Conservation (phyloP, 2,888 invertebrate species). For the Scaptomyza tumidula region DNA sequence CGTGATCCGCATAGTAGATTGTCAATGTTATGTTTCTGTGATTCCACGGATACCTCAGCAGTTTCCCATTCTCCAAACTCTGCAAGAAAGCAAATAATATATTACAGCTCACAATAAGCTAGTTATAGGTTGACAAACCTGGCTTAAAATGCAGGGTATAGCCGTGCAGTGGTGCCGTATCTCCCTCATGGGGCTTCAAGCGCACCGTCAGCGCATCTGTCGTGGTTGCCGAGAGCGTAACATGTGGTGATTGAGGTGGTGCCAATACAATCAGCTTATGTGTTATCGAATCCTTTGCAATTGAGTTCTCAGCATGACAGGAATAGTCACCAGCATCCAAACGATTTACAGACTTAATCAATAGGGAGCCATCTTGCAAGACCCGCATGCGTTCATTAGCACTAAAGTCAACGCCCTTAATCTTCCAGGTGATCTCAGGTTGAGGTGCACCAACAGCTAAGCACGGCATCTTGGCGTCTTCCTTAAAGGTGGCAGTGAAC, state of each 20-base stretch:
- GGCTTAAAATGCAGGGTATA: slow-evolving; percentile 97
- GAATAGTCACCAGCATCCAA: slow-evolving; percentile 97
- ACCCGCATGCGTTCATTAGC: slow-evolving; percentile 93
- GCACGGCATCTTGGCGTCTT: slow-evolving; percentile 95
- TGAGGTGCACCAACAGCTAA: slow-evolving; percentile 96
- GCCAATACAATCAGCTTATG: slow-evolving; percentile 93
- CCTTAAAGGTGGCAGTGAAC: slow-evolving; percentile 96
- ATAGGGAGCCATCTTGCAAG: slow-evolving; percentile 95
- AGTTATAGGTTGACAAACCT: slow-evolving; percentile 57
- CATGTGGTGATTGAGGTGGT: slow-evolving; percentile 91
- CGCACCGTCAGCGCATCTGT: slow-evolving; percentile 91
- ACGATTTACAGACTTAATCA: slow-evolving; percentile 94
- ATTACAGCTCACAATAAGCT: not conserved
- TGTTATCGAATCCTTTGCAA: slow-evolving; percentile 96
- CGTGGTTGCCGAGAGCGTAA: slow-evolving; percentile 90
- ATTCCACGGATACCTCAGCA: slow-evolving; percentile 90
- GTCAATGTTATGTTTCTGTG: slow-evolving; percentile 93
- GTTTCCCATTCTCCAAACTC: slow-evolving; percentile 98
- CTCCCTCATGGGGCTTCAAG: slow-evolving; percentile 89
- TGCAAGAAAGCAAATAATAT: slow-evolving; percentile 24
- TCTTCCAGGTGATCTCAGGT: slow-evolving; percentile 95
- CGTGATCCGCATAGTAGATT: slow-evolving; percentile 96
- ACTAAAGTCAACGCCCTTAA: slow-evolving; percentile 91
- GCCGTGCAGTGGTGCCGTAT: slow-evolving; percentile 95
- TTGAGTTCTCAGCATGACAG: slow-evolving; percentile 95